A percentile compares a stretch with the other conserved stretches of the same genome.
Evolutionary conservation across 2,113 vertebrate genomes (phyloP).

Genomic region (Oncorhynchus gorbuscha): DNA sequence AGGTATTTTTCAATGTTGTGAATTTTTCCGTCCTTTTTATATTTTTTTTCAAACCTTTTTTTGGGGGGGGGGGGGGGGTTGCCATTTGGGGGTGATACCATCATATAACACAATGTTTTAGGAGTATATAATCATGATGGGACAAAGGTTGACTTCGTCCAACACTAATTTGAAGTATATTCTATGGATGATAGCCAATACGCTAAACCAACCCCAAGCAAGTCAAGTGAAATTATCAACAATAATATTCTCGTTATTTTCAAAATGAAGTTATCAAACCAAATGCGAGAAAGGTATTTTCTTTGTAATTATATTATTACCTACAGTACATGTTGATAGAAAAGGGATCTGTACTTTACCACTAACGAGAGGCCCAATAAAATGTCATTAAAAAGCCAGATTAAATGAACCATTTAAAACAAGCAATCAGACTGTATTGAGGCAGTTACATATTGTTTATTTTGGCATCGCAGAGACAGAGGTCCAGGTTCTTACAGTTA

Average conservation of each 20-base stretch:
- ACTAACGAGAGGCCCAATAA: slow-evolving; percentile 1
- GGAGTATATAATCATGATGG: too few species aligned
- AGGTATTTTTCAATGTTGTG: too few species aligned
- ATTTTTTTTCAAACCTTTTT: too few species aligned
- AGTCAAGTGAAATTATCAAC: not conserved
- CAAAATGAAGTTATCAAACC: not conserved
- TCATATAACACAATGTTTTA: too few species aligned
- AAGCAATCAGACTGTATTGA: slow-evolving; percentile 16
- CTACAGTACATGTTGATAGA: not conserved
- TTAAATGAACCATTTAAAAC: slow-evolving; percentile 25
- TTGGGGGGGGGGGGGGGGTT: too few species aligned
- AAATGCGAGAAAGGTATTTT: not conserved
- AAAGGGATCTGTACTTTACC: not conserved
- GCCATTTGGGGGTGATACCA: too few species aligned
- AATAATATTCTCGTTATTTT: not conserved
- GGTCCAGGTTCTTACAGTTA: not conserved
- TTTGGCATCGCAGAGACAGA: slow-evolving; percentile 15
- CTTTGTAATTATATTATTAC: not conserved
- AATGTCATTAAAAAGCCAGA: slow-evolving; percentile 1
- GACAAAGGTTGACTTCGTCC: too few species aligned
- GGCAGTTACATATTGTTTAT: slow-evolving; percentile 18
- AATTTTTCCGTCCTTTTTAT: too few species aligned
- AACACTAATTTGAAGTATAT: not conserved
- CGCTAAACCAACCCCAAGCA: not conserved
- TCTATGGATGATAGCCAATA: not conserved